phyloP scores from a whole-genome alignment of 2,113 vertebrate genomes.

The Tricholaema leucomelas region DNA sequence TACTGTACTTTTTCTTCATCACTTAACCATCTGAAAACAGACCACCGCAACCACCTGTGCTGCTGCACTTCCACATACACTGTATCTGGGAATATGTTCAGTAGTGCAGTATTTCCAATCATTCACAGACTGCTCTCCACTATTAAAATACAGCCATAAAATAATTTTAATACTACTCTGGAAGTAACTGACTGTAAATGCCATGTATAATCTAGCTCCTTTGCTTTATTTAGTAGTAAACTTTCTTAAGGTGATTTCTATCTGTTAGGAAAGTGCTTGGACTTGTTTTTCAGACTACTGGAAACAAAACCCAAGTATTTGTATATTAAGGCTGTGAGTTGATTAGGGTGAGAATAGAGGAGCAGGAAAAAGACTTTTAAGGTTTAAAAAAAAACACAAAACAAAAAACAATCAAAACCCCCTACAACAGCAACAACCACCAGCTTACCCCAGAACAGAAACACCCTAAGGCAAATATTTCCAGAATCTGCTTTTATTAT shows the following conservation, averaged over 20 bases:
- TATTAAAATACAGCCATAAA: not conserved
- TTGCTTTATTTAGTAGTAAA: constrained; percentile 3
- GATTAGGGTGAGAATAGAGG: not conserved
- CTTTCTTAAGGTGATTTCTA: not conserved
- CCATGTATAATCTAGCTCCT: not conserved
- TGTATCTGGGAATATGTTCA: not conserved
- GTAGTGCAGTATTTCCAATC: not conserved
- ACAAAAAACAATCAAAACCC: too few relatives aligned
- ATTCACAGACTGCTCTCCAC: not conserved
- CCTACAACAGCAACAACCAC: too few relatives aligned
- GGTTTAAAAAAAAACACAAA: not conserved
- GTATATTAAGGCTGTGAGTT: not conserved
- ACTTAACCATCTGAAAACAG: not conserved
- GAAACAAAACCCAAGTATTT: not conserved
- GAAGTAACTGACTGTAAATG: not conserved
- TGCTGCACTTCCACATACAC: not conserved
- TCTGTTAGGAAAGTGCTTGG: not conserved
- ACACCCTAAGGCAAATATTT: not conserved
- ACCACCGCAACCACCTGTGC: not conserved
- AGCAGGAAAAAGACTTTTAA: not conserved
- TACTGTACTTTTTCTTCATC: not conserved
- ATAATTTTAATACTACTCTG: not conserved
- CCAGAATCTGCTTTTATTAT: constrained; percentile 5
- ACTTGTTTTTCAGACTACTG: not conserved
- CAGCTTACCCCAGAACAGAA: too few relatives aligned